Evolutionary conservation across 1,140 invertebrate genomes (phyloP).

Genomic region (Ericerus pela): DNA sequence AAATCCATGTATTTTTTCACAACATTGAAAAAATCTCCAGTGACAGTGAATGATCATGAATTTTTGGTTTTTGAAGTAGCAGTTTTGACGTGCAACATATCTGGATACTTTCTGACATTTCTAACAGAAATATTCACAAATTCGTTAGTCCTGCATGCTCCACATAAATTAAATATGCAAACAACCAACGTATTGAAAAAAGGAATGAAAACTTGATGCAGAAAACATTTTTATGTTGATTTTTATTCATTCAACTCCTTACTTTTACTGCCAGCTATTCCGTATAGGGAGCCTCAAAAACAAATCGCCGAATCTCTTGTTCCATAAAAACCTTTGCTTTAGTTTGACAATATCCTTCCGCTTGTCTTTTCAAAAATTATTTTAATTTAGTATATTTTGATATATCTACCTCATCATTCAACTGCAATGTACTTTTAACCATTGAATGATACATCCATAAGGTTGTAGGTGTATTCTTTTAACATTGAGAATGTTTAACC

Average conservation of each 20-base stretch:
- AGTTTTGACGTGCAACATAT: background rate
- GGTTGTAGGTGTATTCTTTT: background rate
- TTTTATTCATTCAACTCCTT: background rate
- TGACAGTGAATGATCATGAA: background rate
- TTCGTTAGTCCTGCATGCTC: background rate
- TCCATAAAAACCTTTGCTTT: background rate
- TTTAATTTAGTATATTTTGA: background rate
- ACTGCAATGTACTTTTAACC: background rate
- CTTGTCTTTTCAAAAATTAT: background rate
- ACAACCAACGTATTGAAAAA: too few relatives aligned
- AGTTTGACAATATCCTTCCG: background rate
- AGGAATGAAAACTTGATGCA: background rate
- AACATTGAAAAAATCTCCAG: background rate
- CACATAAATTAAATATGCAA: background rate
- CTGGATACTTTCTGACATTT: background rate
- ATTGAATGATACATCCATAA: background rate
- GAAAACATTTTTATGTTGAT: background rate
- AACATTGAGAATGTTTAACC: too few relatives aligned
- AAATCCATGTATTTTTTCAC: background rate
- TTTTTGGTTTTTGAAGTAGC: background rate
- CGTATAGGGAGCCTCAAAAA: background rate
- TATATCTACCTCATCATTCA: background rate
- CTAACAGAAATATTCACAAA: background rate
- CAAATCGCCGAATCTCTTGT: background rate
- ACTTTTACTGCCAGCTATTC: background rate